Percentiles rank a stretch among this genome's conserved stretches.
phyloP scores from a whole-genome alignment of 2,888 invertebrate genomes.

The Metacarcinus magister region DNA sequence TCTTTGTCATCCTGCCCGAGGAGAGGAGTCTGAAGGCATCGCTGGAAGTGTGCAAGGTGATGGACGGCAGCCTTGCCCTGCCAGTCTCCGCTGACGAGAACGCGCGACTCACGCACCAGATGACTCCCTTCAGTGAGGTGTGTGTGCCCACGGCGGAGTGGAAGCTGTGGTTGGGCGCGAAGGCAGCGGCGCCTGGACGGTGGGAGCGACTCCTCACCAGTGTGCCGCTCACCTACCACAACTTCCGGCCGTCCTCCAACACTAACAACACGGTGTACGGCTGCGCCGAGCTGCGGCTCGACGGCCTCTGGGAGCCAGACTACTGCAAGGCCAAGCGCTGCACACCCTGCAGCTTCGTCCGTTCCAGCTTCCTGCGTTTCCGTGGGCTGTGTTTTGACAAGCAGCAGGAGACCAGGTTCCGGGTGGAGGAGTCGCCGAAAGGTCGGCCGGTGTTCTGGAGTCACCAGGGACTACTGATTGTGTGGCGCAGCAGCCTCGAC shows the following conservation, averaged over 20 bases:
- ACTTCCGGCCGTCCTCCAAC: not conserved
- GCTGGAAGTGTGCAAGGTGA: not conserved
- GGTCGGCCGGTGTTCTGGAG: conserved; percentile 51
- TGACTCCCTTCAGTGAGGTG: conserved; percentile 53
- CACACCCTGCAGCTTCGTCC: conserved; percentile 39
- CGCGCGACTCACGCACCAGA: not conserved
- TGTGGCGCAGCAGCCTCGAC: not conserved
- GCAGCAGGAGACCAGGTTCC: conserved; percentile 8
- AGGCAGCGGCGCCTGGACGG: not conserved
- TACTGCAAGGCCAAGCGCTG: conserved; percentile 44
- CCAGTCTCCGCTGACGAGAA: conserved; percentile 26
- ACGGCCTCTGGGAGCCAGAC: conserved; percentile 55
- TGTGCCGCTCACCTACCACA: not conserved
- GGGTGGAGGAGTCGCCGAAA: not conserved
- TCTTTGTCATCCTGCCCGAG: conserved; percentile 38
- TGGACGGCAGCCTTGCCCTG: conserved; percentile 46
- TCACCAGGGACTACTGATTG: not conserved
- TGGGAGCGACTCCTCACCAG: not conserved
- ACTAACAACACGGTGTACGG: not conserved
- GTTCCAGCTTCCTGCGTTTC: not conserved
- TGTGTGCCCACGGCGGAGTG: conserved; percentile 48
- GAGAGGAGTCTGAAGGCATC: not conserved
- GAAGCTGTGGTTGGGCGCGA: conserved; percentile 52
- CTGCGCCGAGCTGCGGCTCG: conserved; percentile 49
- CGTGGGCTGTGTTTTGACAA: conserved; percentile 49